Conservation (phyloP, 2,797 vertebrate genomes). For the Girardinus metallicus region DNA sequence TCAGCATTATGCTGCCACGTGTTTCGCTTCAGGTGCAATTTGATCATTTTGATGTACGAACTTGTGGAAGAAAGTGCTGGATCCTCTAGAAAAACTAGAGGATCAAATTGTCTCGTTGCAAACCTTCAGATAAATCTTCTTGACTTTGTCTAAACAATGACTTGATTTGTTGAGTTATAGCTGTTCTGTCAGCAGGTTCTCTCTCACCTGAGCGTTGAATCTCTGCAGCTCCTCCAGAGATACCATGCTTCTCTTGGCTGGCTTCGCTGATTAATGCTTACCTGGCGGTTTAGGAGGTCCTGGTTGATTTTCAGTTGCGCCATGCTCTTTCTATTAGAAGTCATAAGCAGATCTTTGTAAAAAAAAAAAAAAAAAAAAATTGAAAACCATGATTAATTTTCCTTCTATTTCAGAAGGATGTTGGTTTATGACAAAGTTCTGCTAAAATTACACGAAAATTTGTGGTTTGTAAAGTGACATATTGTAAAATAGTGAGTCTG, state of each 20-base stretch:
- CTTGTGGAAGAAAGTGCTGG: too few relatives aligned
- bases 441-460: not conserved
- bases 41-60: not conserved
- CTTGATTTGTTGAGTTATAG: not conserved
- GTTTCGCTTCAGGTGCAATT: not conserved
- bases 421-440: not conserved
- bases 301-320: not conserved
- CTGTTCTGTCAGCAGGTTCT: not conserved
- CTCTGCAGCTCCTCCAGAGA: not conserved
- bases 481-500: not conserved
- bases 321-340: not conserved
- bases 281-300: not conserved
- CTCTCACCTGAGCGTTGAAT: not conserved
- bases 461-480: not conserved
- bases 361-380: not conserved
- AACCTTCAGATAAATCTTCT: not conserved
- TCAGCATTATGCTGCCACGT: not conserved
- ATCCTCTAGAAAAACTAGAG: not conserved
- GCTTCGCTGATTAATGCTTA: not conserved
- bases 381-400: not conserved
- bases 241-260: not conserved
- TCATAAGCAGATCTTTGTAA: not conserved
- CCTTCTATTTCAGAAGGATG: not conserved
- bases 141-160: not conserved
- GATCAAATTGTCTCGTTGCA: not conserved